Evolutionary conservation across 92 coral and sea anemone species (phyloP).

Genomic region (Blastomussa wellsi): DNA sequence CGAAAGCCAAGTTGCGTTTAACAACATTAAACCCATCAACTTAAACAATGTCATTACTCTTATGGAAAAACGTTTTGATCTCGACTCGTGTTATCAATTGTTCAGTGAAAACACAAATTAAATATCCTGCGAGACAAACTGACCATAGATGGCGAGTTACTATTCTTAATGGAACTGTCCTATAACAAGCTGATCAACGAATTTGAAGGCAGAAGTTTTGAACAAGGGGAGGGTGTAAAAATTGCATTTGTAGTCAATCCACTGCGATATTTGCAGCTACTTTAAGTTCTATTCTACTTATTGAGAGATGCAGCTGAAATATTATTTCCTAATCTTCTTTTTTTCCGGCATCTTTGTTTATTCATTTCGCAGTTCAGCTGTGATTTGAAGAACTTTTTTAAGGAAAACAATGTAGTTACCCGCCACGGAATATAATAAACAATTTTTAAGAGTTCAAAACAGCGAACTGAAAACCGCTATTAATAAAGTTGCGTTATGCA

Average conservation of each 20-base stretch:
- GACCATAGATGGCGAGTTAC: neutral
- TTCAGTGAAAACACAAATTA: neutral
- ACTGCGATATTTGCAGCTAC: neutral
- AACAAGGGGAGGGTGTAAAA: neutral
- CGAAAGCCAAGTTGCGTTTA: slow-evolving; percentile 11
- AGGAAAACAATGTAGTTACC: neutral
- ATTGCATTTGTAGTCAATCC: slow-evolving; percentile 20
- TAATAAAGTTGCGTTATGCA: neutral
- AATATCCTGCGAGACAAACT: neutral
- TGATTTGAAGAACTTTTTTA: neutral
- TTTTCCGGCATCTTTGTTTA: slow-evolving; percentile 23
- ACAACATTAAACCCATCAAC: neutral
- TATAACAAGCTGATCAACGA: slow-evolving; percentile 15
- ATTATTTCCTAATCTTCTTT: slow-evolving; percentile 18
- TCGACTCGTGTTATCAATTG: neutral
- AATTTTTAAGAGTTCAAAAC: slow-evolving; percentile 1
- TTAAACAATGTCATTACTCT: neutral
- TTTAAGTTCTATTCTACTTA: slow-evolving; percentile 1
- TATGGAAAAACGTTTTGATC: neutral
- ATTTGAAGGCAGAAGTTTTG: neutral
- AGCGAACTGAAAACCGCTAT: neutral
- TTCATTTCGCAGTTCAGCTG: slow-evolving; percentile 3
- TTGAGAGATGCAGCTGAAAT: slow-evolving; percentile 19
- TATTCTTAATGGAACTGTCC: neutral
- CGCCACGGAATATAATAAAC: neutral